Evolutionary conservation across 1,140 invertebrate genomes (phyloP), one percentile per base, ranked within the genome.

Genomic region (Drosophila novamexicana): DNA sequence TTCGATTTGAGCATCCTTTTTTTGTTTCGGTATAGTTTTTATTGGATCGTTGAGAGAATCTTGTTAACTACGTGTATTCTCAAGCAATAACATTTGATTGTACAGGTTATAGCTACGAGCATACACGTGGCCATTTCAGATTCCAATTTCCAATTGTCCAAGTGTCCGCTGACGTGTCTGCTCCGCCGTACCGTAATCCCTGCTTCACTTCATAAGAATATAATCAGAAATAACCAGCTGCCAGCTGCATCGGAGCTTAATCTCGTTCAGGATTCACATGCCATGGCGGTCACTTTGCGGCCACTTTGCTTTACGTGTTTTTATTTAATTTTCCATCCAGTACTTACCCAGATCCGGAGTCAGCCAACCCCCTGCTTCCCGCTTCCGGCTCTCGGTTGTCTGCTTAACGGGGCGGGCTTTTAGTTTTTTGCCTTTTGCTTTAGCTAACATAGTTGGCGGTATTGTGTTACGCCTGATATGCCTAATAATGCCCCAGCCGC

Each of bases 11-110:
- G 22, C 22, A 29, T 29, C 3, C 5, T 4, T 6, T 6, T 5
- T 5, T 7, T 32, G 6, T 5, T 50, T 50, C n/a, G 34, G 12
- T 39, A 50, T 42, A 8, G 10, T 42, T 67, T 14, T 10, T 16
- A n/a, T 52, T 44, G 32, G 32, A 10, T 18, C 36, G 90, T 81
- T 77, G 85, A 69, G 49, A 56, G 70, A 86, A 82, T 95, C 95
- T 94, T 94, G 94, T 95, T 94, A 96, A 96, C 96, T 97, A 97
- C 97, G 97, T 97, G 97, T 98, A 98, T 98, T 98, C 97, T 97
- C 97, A 98, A 98, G 97, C 97, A 98, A 98, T 98, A 98, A 98
- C 97, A 97, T 94, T 96, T 94, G 92, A 93, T 95, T 95, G 95
- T 94, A 75, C 96, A 96, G 97, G 96, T 97, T 97, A 97, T 97